Conservation (phyloP, 2,888 invertebrate species). For the Drosophila barbarae region DNA sequence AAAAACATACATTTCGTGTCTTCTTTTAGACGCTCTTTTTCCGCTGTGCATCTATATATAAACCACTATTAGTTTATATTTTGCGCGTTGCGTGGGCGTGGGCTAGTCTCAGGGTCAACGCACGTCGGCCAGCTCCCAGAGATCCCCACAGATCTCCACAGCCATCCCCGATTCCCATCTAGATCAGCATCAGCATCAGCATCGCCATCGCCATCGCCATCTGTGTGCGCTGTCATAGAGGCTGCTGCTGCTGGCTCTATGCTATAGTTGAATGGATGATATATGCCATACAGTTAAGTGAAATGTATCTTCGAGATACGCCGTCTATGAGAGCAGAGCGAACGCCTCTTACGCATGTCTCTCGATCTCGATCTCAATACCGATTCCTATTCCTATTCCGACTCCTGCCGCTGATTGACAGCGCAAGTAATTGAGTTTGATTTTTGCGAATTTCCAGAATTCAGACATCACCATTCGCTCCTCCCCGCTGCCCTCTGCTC, state of each 20-base stretch:
- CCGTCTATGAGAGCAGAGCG: slow-evolving; percentile 46
- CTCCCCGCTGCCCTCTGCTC: background rate
- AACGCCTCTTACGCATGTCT: slow-evolving; percentile 70
- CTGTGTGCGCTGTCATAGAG: slow-evolving; percentile 51
- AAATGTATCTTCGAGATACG: slow-evolving; percentile 68
- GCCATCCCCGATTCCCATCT: slow-evolving; percentile 26
- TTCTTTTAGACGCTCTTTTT: slow-evolving; percentile 15
- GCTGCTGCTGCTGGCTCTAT: slow-evolving; percentile 43
- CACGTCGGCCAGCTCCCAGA: slow-evolving; percentile 44
- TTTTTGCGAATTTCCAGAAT: slow-evolving; percentile 67
- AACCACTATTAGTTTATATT: slow-evolving; percentile 65
- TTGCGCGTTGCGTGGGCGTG: slow-evolving; percentile 66
- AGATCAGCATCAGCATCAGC: slow-evolving; percentile 24
- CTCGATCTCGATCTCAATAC: slow-evolving; percentile 29
- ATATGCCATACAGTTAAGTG: slow-evolving; percentile 66
- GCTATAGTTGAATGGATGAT: slow-evolving; percentile 63
- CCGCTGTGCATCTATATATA: slow-evolving; percentile 34
- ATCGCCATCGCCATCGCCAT: slow-evolving; percentile 45
- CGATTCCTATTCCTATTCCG: slow-evolving; percentile 45
- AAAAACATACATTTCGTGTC: slow-evolving; percentile 4
- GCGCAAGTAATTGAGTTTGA: slow-evolving; percentile 73
- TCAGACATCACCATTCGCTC: slow-evolving; percentile 63
- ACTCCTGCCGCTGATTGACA: slow-evolving; percentile 70
- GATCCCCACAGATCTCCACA: slow-evolving; percentile 13
- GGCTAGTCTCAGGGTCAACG: slow-evolving; percentile 71